Conservation (phyloP, 2,888 invertebrate genomes). For the Byasa hedistus region DNA sequence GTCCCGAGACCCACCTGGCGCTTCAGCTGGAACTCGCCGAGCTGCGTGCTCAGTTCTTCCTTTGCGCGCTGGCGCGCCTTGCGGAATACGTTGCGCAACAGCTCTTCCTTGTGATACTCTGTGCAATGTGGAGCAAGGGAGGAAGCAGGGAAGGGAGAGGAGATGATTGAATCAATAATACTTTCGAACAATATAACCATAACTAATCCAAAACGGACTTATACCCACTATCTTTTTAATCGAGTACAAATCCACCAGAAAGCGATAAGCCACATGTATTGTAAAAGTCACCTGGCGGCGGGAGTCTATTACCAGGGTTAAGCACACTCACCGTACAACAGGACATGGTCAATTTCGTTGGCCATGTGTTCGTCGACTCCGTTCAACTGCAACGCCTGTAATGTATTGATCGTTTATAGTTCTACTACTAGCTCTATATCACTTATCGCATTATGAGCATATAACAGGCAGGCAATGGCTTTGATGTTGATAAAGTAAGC, state of each 20-base stretch:
- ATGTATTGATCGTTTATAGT: constrained; percentile 31
- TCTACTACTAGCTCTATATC: too few relatives aligned
- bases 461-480: constrained; percentile 12
- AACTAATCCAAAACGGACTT: too few relatives aligned
- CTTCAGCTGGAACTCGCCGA: constrained; percentile 93
- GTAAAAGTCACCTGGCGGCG: too few relatives aligned
- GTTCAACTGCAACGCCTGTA: constrained; percentile 87
- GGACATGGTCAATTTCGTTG: constrained; percentile 92
- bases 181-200: neutral
- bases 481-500: too few relatives aligned
- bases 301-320: too few relatives aligned
- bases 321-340: constrained; percentile 79
- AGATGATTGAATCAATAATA: neutral
- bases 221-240: too few relatives aligned
- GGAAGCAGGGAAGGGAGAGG: neutral
- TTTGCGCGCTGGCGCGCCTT: constrained; percentile 92
- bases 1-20: constrained; percentile 93
- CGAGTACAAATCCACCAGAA: too few relatives aligned
- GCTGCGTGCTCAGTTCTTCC: constrained; percentile 88
- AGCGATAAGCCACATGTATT: too few relatives aligned
- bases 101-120: constrained; percentile 94
- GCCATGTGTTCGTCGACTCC: constrained; percentile 93
- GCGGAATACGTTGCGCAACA: constrained; percentile 92
- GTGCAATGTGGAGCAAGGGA: neutral
- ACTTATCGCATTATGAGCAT: too few relatives aligned